Evolutionary conservation across 2,888 invertebrate species (phyloP), one percentile per base, ranked within the genome.

Genomic region (Sicus ferrugineus): DNA sequence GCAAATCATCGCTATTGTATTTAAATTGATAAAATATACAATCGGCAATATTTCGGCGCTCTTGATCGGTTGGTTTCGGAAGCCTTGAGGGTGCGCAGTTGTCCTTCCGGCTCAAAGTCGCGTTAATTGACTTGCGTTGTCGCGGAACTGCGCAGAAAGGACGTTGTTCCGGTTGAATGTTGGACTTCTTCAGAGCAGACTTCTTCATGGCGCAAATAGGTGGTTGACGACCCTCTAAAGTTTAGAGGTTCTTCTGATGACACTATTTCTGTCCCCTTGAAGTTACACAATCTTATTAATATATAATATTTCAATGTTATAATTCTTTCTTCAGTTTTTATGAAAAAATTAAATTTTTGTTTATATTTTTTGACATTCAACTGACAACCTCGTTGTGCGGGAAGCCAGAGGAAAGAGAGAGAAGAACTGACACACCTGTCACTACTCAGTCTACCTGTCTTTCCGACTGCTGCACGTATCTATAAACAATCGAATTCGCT

Each of bases 1-100:
- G 86, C 74, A 86, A 73, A 67, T 86, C 82, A 73, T 85, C 85
- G 31, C 77, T 77, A 23, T 76, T 70, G 72, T 86, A 84, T 38
- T 75, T 71, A 66, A 83, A 77, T 38, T 75, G 74, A 73, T 84
- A 86, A 68, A 85, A 85, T 5, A 84, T 84, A 42, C 81, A 81
- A 70, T 85, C 85, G 54, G 82, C 83, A 28, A 83, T 77, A 11
- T 70, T 2, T 23, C 70, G 70, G 69, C 72, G 70, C 46, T 58
- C 38, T 3, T 0, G 48, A 59, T 14, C 65, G 62, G 7, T 21
- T 23, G 68, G 26, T 63, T 62, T 67, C 62, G 71, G 54, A 4
- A 23, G 14, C 16, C 9, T 14, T 23, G 54, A 14, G 4, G 14
- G 14, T 9, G 46, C 6, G 28, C 54, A 46, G 19, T n/a, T 26